These are phyloP conservation scores for Pseudomyrmex dendroicus DNA, from an alignment of 1,140 invertebrate species.

Conservation along the genomic window DNA sequence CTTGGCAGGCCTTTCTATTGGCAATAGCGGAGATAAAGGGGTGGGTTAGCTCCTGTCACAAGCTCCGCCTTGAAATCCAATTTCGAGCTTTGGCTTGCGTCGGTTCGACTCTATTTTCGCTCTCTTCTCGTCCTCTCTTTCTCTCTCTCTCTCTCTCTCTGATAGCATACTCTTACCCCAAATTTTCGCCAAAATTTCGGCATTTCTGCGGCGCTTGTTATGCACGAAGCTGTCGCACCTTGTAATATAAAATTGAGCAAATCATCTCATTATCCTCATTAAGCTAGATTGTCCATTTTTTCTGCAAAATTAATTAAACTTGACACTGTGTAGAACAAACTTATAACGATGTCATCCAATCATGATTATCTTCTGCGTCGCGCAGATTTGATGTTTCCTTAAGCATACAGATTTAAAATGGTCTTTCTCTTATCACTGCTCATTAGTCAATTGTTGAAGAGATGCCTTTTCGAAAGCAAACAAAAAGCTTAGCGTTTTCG, in stretches of 20 bases:
- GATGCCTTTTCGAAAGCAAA: background rate
- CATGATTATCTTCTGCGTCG: no score
- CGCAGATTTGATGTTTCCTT: background rate
- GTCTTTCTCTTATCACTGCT: no score
- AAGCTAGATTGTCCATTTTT: no score
- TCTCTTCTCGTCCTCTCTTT: background rate
- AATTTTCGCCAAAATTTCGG: conserved; percentile 37
- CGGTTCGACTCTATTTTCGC: conserved; percentile 48
- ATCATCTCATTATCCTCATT: background rate
- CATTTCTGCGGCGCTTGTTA: background rate
- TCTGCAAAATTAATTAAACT: no score
- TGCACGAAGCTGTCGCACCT: background rate
- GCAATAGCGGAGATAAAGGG: conserved; percentile 20
- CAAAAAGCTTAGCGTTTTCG: background rate
- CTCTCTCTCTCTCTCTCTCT: background rate
- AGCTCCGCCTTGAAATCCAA: conserved; percentile 46
- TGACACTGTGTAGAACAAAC: no score
- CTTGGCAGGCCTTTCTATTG: conserved; percentile 51
- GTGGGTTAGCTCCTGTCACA: conserved; percentile 34
- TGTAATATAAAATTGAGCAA: background rate
- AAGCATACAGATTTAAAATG: no score
- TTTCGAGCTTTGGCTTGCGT: conserved; percentile 28
- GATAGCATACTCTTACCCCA: background rate
- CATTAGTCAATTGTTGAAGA: no score
- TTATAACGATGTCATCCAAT: no score